phyloP scores from a whole-genome alignment of 2,888 invertebrate genomes.

The Tuberolachnus salignus region DNA sequence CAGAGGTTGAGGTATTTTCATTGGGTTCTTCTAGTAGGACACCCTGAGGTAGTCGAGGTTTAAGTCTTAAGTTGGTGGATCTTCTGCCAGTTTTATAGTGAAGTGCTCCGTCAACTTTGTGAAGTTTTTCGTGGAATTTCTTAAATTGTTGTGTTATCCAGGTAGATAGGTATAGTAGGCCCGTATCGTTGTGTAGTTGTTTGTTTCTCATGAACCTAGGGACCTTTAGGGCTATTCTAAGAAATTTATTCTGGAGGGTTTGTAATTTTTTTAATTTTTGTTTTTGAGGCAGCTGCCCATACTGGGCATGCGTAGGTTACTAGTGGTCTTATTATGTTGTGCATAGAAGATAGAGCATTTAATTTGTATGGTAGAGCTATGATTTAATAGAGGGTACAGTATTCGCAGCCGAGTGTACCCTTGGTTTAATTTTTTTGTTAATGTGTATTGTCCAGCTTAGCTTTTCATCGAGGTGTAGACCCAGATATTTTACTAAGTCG shows the following conservation, averaged over 20 bases:
- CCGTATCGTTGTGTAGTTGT: too few relatives aligned
- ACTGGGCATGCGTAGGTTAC: neutral
- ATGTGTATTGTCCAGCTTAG: neutral
- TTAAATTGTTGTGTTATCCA: neutral
- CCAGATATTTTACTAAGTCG: neutral
- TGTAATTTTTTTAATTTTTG: too few relatives aligned
- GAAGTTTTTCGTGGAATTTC: constrained; percentile 2
- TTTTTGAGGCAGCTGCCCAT: neutral
- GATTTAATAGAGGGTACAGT: neutral
- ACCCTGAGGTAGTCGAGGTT: neutral
- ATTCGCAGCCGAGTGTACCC: neutral
- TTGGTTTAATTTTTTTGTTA: neutral
- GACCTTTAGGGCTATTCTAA: too few relatives aligned
- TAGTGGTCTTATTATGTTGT: neutral
- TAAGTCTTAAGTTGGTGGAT: neutral
- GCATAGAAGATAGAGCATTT: neutral
- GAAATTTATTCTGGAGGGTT: too few relatives aligned
- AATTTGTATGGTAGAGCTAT: neutral
- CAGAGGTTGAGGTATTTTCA: neutral
- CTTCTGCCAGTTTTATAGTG: neutral
- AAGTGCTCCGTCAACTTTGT: neutral
- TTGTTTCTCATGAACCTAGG: too few relatives aligned
- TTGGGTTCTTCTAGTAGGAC: neutral
- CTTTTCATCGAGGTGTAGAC: neutral
- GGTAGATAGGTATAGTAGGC: neutral